A percentile compares a stretch with the other conserved stretches of the same genome.
These are phyloP conservation scores for Trachymyrmex septentrionalis DNA, from an alignment of 1,140 invertebrate species.

Conservation along the genomic window DNA sequence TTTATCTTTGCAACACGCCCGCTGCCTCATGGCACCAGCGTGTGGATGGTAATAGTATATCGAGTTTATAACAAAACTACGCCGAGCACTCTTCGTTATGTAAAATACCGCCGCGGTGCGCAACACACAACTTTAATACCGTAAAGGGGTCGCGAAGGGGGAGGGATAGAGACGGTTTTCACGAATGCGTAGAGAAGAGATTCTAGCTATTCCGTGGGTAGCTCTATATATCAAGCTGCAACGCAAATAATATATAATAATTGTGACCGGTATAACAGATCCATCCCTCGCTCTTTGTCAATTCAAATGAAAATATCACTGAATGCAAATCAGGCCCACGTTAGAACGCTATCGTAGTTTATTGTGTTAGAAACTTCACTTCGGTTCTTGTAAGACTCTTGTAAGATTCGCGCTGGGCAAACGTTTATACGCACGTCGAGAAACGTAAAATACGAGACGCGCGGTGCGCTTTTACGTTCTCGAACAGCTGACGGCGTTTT, in stretches of 20 bases:
- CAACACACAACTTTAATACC: neutral
- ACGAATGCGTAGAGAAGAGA: neutral
- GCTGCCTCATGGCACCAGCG: neutral
- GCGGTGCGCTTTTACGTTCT: slow-evolving; percentile 11
- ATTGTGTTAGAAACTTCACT: neutral
- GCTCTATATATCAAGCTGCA: neutral
- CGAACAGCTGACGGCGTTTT: slow-evolving; percentile 51
- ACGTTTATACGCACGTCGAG: slow-evolving; percentile 23
- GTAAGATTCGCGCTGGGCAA: slow-evolving; percentile 7
- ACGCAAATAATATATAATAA: slow-evolving; percentile 1
- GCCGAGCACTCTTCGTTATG: slow-evolving; percentile 4
- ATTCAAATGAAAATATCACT: neutral
- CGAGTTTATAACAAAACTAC: slow-evolving; percentile 35
- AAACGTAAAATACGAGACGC: slow-evolving; percentile 16
- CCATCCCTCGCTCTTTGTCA: neutral
- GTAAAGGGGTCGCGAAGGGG: neutral
- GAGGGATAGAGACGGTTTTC: neutral
- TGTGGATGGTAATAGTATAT: slow-evolving; percentile 12
- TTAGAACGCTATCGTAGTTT: slow-evolving; percentile 19
- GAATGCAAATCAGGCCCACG: neutral
- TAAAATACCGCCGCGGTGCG: slow-evolving; percentile 15
- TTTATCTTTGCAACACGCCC: slow-evolving; percentile 56
- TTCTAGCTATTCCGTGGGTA: neutral
- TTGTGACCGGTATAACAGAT: neutral
- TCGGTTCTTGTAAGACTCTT: neutral